Conservation (phyloP, 2,113 vertebrate genomes). For the Laticauda colubrina region DNA sequence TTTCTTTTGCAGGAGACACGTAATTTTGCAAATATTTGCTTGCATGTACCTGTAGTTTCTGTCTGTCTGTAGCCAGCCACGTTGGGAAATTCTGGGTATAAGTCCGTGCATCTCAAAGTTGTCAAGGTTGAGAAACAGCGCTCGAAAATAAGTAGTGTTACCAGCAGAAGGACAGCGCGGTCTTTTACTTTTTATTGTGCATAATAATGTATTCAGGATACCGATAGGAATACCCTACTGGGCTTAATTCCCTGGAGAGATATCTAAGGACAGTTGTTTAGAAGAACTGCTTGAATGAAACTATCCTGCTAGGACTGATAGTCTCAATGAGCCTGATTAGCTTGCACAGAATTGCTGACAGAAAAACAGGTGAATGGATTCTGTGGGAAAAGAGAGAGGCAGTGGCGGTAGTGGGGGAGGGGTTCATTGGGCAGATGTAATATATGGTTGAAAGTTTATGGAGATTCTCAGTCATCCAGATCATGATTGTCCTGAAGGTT, state of each 20-base stretch:
- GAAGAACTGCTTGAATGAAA: not conserved
- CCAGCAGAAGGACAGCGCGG: not conserved
- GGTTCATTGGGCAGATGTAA: not conserved
- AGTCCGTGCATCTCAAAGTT: not conserved
- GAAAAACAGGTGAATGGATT: conserved; percentile 6
- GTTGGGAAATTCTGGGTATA: not conserved
- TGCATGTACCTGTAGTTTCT: not conserved
- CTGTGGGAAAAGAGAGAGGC: not conserved
- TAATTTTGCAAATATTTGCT: not conserved
- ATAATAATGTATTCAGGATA: not conserved
- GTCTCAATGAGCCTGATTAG: not conserved
- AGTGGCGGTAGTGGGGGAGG: not conserved
- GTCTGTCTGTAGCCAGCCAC: not conserved
- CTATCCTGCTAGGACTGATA: not conserved
- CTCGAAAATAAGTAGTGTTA: not conserved
- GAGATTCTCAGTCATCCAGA: not conserved
- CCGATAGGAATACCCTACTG: not conserved
- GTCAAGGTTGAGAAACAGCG: not conserved
- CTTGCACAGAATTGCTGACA: not conserved
- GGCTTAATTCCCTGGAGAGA: not conserved
- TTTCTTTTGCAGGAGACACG: not conserved
- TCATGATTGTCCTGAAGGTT: not conserved
- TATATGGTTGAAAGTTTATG: not conserved
- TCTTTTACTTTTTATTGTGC: not conserved
- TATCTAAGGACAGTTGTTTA: not conserved